Base-by-base conservation (phyloP, 1,140 invertebrate species). In the Drosophila triauraria region DNA sequence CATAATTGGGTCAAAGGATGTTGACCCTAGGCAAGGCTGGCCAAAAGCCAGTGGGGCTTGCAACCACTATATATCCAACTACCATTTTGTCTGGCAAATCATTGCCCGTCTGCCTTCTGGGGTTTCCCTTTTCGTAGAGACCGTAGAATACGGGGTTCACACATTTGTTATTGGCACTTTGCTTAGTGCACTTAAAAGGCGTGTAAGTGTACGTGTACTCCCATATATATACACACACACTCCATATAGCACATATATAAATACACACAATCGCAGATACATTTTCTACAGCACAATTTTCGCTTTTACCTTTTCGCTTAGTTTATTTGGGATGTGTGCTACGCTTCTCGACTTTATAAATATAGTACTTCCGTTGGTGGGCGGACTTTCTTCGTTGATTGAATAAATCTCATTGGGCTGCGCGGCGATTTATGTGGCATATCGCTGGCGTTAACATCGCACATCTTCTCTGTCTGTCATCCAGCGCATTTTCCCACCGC, bases 1-100 rank as follows among this genome's bases (percentile, higher is more conserved):
- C 81, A 91, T 87, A 91, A 91, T 91, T 91, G 88, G 88, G 88
- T 91, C 88, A 91, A 91, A 91, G 88, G 88, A 91, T 91, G 91
- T 91, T 91, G 88, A 91, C 88, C 88, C 71, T 77, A 71, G 25
- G 54, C 62, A 51, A 12, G 42, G 50, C 58, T 69, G 71, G 65
- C 61, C 64, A 17, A 61, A 54, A 76, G 46, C 56, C 57, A 59
- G 38, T 70, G 69, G 79, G 17, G 4, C 20, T 42, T 23, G 40
- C 23, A 40, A 8, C 17, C 27, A 40, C 15, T 38, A 30, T 44
- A 38, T 44, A 25, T 43, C 51, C 54, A 32, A 58, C 42, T 38
- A 54, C 23, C 44, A 54, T 65, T 75, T 80, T 74, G 50, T 79
- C 79, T 83, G 85, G 72, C 74, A 83, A 63, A 71, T 60, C 27